Evolutionary conservation across 2,113 vertebrate species (phyloP), one percentile per base, ranked within the genome.

Genomic region (Cairina moschata): DNA sequence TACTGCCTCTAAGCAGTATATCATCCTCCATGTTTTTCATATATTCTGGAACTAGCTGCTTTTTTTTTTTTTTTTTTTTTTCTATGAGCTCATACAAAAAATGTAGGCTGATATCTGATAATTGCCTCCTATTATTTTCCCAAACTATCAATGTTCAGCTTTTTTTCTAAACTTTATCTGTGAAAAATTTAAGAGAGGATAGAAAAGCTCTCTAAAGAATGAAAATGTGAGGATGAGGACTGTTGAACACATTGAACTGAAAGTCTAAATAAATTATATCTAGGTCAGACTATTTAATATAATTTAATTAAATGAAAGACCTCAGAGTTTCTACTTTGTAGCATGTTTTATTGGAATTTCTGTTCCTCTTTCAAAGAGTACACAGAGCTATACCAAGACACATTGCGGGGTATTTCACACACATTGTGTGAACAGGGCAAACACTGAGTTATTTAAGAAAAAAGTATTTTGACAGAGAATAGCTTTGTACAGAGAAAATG

Each of bases 371-470:
- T 79, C 42, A 60, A 76, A 76, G 48, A 20, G 7, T 71, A 31
- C 15, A 40, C 56, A 67, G 52, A 78, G 36, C 55, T 90, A 21
- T 54, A 82, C 52, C 48, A 86, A 2, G 78, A 75, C 23, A 8
- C 50, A 29, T 59, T 21, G 18, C 32, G n/a, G 52, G 44, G 17
- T 80, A 50, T 92, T 95, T 87, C 71, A 55, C 65, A 46, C 54
- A 71, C 23, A 13, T 78, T 79, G 13, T 79, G 29, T 68, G 54
- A 79, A 50, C 29, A 83, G 28, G 76, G 66, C 71, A 95, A 94
- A 89, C 83, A 76, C 34, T 8, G 79, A 90, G 60, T 83, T 93
- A 84, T 91, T 80, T 88, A 89, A 84, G 74, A 83, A 44, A 67
- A 66, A 88, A 42, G 38, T 79, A 69, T 92, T 94, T 94, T 89